phyloP scores from a whole-genome alignment of 2,113 vertebrate genomes.

The Orthonyx spaldingii region DNA sequence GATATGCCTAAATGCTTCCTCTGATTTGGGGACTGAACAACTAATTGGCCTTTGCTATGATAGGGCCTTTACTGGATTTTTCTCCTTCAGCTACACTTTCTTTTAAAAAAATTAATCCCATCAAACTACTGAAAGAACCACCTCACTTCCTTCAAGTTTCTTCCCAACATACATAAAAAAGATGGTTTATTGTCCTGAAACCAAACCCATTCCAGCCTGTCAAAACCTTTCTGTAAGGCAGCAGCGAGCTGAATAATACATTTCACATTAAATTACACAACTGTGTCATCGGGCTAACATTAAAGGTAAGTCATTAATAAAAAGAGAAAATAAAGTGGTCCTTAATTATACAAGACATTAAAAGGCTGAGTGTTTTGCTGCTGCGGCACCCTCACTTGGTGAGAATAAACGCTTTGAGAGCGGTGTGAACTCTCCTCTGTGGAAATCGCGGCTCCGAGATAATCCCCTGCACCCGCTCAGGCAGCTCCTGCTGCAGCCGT shows the following conservation, averaged over 20 bases:
- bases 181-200: constrained; percentile 43
- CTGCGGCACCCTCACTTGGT: constrained; percentile 9
- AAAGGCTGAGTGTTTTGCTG: constrained; percentile 55
- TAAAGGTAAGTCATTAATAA: constrained; percentile 70
- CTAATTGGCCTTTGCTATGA: not conserved
- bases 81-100: not conserved
- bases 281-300: constrained; percentile 53
- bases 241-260: constrained; percentile 59
- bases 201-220: constrained; percentile 35
- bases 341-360: constrained; percentile 69
- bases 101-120: constrained; percentile 31
- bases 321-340: constrained; percentile 64
- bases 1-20: not conserved
- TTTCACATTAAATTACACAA: constrained; percentile 65
- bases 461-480: not conserved
- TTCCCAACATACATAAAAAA: constrained; percentile 18
- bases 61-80: not conserved
- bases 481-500: not conserved
- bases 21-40: not conserved
- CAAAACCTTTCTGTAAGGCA: constrained; percentile 57
- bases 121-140: constrained; percentile 10
- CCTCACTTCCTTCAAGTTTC: constrained; percentile 35
- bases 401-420: constrained; percentile 42
- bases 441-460: constrained; percentile 2
- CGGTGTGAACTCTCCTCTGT: constrained; percentile 17